Percentiles rank a stretch among this genome's conserved stretches.
These are phyloP conservation scores for Cactoblastis cactorum DNA, from an alignment of 2,888 invertebrate species.

Conservation along the genomic window DNA sequence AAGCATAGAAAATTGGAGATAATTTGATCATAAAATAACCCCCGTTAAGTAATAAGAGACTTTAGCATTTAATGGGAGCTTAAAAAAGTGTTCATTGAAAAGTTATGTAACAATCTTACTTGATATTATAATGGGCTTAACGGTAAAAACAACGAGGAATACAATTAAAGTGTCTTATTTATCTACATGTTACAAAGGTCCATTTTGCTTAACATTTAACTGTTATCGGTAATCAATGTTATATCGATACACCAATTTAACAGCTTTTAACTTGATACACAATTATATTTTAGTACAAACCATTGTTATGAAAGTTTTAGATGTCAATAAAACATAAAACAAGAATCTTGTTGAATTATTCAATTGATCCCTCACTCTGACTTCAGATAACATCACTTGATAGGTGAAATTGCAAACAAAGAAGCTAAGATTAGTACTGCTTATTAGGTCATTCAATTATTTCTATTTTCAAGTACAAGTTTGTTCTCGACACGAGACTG, in stretches of 20 bases:
- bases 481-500: neutral
- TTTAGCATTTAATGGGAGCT: constrained; percentile 45
- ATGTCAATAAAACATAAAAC: constrained; percentile 73
- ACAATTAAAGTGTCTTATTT: constrained; percentile 49
- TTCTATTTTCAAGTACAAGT: neutral
- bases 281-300: constrained; percentile 78
- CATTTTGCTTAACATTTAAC: constrained; percentile 60
- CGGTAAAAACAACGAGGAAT: constrained; percentile 46
- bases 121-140: constrained; percentile 21
- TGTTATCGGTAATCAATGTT: constrained; percentile 55
- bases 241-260: constrained; percentile 60
- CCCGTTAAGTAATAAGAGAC: constrained; percentile 5
- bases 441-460: neutral
- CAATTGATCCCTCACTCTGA: constrained; percentile 11
- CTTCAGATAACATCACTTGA: neutral
- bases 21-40: constrained; percentile 15
- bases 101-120: constrained; percentile 34
- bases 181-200: constrained; percentile 38
- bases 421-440: neutral
- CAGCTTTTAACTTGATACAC: constrained; percentile 71
- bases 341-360: constrained; percentile 35
- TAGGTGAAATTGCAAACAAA: neutral
- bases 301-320: constrained; percentile 75
- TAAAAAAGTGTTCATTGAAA: constrained; percentile 47
- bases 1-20: constrained; percentile 24